Evolutionary conservation across 2,113 vertebrate species (phyloP), one percentile per base, ranked within the genome.

Genomic region (Salvator merianae): DNA sequence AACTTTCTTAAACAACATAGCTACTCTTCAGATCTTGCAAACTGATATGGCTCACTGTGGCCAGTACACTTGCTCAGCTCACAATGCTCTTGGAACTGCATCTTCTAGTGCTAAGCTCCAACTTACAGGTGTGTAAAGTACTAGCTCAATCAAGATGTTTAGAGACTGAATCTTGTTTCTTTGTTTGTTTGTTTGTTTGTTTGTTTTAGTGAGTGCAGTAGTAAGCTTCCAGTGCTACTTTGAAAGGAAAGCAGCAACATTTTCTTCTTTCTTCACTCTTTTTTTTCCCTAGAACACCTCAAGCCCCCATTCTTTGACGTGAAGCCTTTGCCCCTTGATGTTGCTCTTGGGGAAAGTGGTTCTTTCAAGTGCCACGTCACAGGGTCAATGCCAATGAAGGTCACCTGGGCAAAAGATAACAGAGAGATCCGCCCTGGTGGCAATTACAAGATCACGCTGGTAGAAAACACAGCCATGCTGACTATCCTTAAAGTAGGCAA

Each of bases 321-420:
- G 92, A 99, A 98, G 89, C 95, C 97, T 24, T 93, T 93, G 59
- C 96, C 98, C n/a, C 90, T 96, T 20, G 96, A 98, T 55, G 97
- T 97, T 84, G 97, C 96, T 1, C 96, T 98, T 84, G 98, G 98
- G 53, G 96, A 97, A 94, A 96, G 96, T 86, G 96, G 98, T 77
- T 96, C 96, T 87, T 97, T 99, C 92, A 98, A 98, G 91, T 99
- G 98, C 92, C 98, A 99, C 9, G 2, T 99, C 89, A 98, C 95
- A 5, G 99, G 98, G 84, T 98, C 99, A 16, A 85, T 95, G 78
- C 98, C 99, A 38, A 97, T 99, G 86, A 99, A 97, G 95, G 97
- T 99, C 90, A 97, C 96, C 79, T 99, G 98, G 99, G 98, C 97
- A 75, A 99, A 99, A 96, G 98, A 99, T 91, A 98, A 98, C 93